These are phyloP conservation scores for Xestia ashworthii DNA, from an alignment of 2,888 invertebrate species.

Conservation along the genomic window DNA sequence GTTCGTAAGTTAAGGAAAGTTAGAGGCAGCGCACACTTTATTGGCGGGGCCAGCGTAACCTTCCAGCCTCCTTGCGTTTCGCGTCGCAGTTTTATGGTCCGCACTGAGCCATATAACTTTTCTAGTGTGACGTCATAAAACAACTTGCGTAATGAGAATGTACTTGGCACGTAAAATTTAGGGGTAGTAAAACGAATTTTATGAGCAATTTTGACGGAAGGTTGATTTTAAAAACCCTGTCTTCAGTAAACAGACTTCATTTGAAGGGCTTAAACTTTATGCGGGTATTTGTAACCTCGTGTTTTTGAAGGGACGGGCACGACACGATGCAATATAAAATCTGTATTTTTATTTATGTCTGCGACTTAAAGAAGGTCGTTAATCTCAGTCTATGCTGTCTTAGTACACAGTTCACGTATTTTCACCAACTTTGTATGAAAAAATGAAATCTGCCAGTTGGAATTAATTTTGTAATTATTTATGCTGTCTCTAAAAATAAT, in stretches of 20 bases:
- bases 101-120: constrained; percentile 61
- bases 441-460: constrained; percentile 33
- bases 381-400: constrained; percentile 5
- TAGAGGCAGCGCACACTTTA: constrained; percentile 47
- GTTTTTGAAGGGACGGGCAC: constrained; percentile 17
- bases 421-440: constrained; percentile 27
- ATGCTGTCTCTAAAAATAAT: constrained; percentile 28
- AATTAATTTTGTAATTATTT: constrained; percentile 44
- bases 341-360: constrained; percentile 18
- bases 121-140: constrained; percentile 67
- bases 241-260: constrained; percentile 51
- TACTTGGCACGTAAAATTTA: constrained; percentile 64
- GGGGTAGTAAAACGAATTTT: constrained; percentile 61
- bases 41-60: constrained; percentile 49
- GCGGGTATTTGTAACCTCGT: constrained; percentile 19
- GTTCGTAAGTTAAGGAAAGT: constrained; percentile 50
- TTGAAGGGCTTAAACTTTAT: constrained; percentile 39
- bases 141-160: constrained; percentile 64
- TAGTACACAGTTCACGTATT: constrained; percentile 30
- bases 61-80: constrained; percentile 43
- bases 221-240: constrained; percentile 60
- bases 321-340: constrained; percentile 15
- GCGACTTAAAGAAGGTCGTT: not conserved
- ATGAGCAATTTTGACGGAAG: constrained; percentile 59
- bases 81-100: constrained; percentile 56